phyloP scores from a whole-genome alignment of 2,113 vertebrate genomes.

The Peromyscus leucopus region DNA sequence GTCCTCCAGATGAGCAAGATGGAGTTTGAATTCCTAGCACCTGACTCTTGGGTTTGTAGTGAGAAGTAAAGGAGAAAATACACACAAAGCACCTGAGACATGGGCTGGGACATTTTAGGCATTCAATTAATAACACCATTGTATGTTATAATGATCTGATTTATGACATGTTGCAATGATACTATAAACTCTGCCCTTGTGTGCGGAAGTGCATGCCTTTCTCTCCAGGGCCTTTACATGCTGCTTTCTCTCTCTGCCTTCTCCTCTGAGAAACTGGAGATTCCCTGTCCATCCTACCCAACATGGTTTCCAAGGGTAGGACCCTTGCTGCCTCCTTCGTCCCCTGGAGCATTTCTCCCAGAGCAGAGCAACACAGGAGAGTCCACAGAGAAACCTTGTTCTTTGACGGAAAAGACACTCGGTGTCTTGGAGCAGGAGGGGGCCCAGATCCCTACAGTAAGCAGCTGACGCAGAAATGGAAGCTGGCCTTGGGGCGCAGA shows the following conservation, averaged over 20 bases:
- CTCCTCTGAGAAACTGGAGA: not conserved
- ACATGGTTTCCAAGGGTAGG: not conserved
- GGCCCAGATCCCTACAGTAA: not conserved
- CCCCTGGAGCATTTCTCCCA: not conserved
- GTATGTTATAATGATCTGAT: slow-evolving; percentile 32
- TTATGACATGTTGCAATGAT: slow-evolving; percentile 16
- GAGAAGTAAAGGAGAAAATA: slow-evolving; percentile 22
- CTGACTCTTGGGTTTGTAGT: not conserved
- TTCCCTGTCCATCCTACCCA: not conserved
- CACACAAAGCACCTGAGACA: not conserved
- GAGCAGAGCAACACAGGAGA: slow-evolving; percentile 1
- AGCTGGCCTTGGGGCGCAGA: slow-evolving; percentile 6
- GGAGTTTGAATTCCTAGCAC: slow-evolving; percentile 17
- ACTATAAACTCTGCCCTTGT: not conserved
- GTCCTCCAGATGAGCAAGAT: slow-evolving; percentile 27
- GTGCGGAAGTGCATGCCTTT: not conserved
- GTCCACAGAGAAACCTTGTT: not conserved
- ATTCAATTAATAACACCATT: slow-evolving; percentile 43
- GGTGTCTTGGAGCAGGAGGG: not conserved
- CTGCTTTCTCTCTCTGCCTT: not conserved
- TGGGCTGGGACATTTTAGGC: slow-evolving; percentile 24
- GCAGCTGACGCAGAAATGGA: slow-evolving; percentile 29
- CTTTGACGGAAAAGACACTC: not conserved
- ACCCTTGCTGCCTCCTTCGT: not conserved
- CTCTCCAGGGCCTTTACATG: not conserved